Conservation (phyloP, 1,140 invertebrate species). For the Doryteuthis pealeii region DNA sequence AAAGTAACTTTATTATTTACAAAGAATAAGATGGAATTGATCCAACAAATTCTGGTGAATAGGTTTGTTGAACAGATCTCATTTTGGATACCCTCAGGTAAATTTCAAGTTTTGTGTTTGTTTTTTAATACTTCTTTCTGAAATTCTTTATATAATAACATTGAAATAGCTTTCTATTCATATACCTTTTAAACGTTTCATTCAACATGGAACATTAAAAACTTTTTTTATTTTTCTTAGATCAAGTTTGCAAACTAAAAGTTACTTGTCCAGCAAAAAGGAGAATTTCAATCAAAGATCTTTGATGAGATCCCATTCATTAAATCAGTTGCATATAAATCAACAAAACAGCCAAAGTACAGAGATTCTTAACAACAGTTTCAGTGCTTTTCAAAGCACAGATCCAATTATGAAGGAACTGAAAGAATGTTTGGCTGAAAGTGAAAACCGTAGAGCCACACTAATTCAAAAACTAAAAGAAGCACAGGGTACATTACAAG, state of each 20-base stretch:
- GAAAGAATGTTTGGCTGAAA: slow-evolving; percentile 35
- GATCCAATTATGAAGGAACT: slow-evolving; percentile 14
- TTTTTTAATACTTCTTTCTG: too few relatives aligned
- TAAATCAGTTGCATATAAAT: slow-evolving; percentile 24
- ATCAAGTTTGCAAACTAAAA: slow-evolving; percentile 36
- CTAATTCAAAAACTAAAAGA: slow-evolving; percentile 55
- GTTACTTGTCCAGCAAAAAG: slow-evolving; percentile 13
- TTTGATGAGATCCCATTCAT: slow-evolving; percentile 21
- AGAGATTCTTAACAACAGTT: slow-evolving; percentile 35
- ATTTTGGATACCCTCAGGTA: too few relatives aligned
- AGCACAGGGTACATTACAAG: slow-evolving; percentile 52
- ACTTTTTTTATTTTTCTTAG: slow-evolving; percentile 23
- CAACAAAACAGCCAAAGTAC: slow-evolving; percentile 25
- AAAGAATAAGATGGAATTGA: too few relatives aligned
- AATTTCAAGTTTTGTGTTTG: too few relatives aligned
- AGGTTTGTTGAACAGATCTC: too few relatives aligned
- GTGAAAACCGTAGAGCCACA: slow-evolving; percentile 45
- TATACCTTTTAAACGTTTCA: too few relatives aligned
- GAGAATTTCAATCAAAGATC: slow-evolving; percentile 29
- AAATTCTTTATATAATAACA: too few relatives aligned
- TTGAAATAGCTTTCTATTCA: too few relatives aligned
- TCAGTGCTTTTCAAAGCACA: slow-evolving; percentile 9
- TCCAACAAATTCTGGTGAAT: too few relatives aligned
- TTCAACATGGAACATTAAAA: too few relatives aligned
- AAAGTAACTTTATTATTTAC: too few relatives aligned